Percentiles rank a stretch among this genome's conserved stretches.
Conservation (phyloP, 2,888 invertebrate genomes). For the Napeogenes inachia region DNA sequence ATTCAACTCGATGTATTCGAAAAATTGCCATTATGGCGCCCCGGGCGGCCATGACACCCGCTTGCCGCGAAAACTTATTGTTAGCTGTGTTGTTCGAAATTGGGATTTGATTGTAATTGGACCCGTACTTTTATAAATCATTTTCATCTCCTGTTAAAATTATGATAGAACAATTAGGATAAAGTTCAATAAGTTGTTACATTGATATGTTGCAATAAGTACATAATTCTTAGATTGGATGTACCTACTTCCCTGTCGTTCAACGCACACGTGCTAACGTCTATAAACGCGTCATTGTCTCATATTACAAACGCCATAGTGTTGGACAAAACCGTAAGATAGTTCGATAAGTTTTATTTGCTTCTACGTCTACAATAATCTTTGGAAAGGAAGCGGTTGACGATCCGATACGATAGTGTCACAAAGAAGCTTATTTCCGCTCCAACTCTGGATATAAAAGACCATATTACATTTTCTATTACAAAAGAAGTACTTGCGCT, state of each 20-base stretch:
- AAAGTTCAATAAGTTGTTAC: too few relatives aligned
- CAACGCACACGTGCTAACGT: too few relatives aligned
- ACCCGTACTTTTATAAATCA: background rate
- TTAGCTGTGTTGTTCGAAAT: constrained; percentile 19
- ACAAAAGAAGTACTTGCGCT: constrained; percentile 28
- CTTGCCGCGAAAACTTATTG: constrained; percentile 26
- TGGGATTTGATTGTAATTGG: constrained; percentile 5
- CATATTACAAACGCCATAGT: constrained; percentile 12
- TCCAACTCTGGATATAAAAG: constrained; percentile 57
- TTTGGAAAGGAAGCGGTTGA: constrained; percentile 71
- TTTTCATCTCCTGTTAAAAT: background rate
- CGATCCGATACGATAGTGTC: constrained; percentile 71
- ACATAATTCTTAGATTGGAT: too few relatives aligned
- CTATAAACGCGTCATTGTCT: constrained; percentile 11
- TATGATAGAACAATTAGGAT: too few relatives aligned
- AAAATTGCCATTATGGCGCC: constrained; percentile 70
- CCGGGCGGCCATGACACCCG: constrained; percentile 57
- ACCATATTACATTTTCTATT: constrained; percentile 47
- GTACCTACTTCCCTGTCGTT: too few relatives aligned
- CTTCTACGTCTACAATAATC: constrained; percentile 68
- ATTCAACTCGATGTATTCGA: constrained; percentile 66
- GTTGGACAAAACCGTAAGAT: constrained; percentile 22
- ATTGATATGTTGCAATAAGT: too few relatives aligned
- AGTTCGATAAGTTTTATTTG: constrained; percentile 67
- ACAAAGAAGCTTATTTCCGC: constrained; percentile 76